Base-by-base conservation (phyloP, 2,888 invertebrate species). In the Phragmatobia fuliginosa region DNA sequence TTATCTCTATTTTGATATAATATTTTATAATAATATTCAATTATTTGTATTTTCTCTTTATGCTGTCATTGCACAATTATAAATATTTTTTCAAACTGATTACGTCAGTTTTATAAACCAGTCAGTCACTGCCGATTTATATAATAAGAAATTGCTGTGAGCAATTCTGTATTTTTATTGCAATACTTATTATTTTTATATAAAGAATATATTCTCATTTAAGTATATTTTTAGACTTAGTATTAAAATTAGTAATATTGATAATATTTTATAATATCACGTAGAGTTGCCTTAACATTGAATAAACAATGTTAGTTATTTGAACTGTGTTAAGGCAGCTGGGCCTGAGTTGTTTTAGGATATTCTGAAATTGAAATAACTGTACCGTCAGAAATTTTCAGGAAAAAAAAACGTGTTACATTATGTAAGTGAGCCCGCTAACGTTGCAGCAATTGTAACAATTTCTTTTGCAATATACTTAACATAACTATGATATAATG, bases 41-140 rank as follows among this genome's bases (percentile, higher is more conserved):
- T 65, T 76, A 66, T 66, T 68, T 75, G 74, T 68, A 77, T 73
- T 74, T 62, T 77, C 66, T 78, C 82, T 87, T 88, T 87, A 86
- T 90, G 86, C 85, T 74, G 83, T 87, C 76, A 75, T 71, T 77
- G 84, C 83, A 76, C 79, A 75, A 76, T 71, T 21, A 49, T 49
- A n/a, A 41, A 18, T 5, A 0, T 41, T 75, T 82, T 78, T 78
- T 79, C 62, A 59, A 80, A 86, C 84, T 87, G 83, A 66, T 69
- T n/a, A 68, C 70, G 68, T 62, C 84, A 85, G 87, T 84, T 83
- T 76, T 75, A 75, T 66, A 76, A 90, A 94, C 94, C 94, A 94
- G 94, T 93, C 87, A 89, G 85, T 87, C 94, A 94, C 94, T 94
- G 94, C 94, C 94, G 84, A 86, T 84, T 82, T 83, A 84, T 82